Conservation (phyloP, 2,113 vertebrate genomes). For the Choloepus hoffmanni region DNA sequence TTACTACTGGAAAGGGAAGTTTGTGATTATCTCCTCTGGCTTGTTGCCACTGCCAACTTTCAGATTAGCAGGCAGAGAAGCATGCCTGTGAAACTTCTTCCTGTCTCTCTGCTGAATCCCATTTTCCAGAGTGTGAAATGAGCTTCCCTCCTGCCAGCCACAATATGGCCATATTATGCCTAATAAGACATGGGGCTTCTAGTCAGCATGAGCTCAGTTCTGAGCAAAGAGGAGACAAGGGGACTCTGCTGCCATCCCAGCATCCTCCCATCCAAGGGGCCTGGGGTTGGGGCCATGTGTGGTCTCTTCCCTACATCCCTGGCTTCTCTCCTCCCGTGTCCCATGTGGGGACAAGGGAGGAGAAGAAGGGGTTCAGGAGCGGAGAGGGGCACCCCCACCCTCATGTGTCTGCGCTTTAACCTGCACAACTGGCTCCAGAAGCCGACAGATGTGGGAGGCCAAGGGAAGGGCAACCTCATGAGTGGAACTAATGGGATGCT, state of each 20-base stretch:
- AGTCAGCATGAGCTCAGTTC: neutral
- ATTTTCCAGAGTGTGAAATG: slow-evolving; percentile 48
- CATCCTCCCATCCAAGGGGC: neutral
- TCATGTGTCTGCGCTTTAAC: neutral
- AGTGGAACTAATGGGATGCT: slow-evolving; percentile 23
- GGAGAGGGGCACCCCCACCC: neutral
- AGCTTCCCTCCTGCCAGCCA: slow-evolving; percentile 55
- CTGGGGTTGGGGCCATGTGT: no score
- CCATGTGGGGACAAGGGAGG: neutral
- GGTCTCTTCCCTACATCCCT: neutral
- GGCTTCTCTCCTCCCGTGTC: neutral
- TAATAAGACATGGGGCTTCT: slow-evolving; percentile 63
- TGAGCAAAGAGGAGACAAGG: slow-evolving; percentile 1
- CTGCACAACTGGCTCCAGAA: slow-evolving; percentile 18
- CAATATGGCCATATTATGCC: slow-evolving; percentile 69
- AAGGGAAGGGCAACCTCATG: slow-evolving; percentile 65
- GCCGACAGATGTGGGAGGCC: slow-evolving; percentile 30
- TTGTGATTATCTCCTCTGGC: slow-evolving; percentile 56
- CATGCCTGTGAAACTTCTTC: slow-evolving; percentile 39
- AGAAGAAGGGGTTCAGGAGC: neutral
- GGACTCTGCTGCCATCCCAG: neutral
- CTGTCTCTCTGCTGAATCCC: slow-evolving; percentile 56
- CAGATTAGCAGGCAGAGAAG: slow-evolving; percentile 13
- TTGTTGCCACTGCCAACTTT: slow-evolving; percentile 67
- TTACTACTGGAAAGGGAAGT: slow-evolving; percentile 8